Evolutionary conservation across 2,888 invertebrate genomes (phyloP), one percentile per base, ranked within the genome.

Genomic region (Melanostoma scalare): DNA sequence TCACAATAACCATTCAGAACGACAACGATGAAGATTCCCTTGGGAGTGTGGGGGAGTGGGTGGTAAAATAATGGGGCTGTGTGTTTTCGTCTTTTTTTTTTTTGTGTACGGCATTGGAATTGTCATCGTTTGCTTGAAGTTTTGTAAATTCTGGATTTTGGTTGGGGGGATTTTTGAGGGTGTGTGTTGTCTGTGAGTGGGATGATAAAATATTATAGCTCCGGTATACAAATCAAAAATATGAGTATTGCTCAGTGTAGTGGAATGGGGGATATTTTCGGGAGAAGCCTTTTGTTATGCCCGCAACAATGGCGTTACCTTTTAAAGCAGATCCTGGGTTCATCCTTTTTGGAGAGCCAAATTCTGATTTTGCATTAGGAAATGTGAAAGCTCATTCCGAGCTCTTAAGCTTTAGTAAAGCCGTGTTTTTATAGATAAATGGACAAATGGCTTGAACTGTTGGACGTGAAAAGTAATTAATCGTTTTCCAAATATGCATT

Each of bases 21-120:
- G 86, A 87, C 87, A 87, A 86, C 86, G 87, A 85, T 87, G 87
- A 89, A 85, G 85, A 87, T 89, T 87, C 88, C 87, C 76, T 82
- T 87, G 86, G 79, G 87, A 84, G 81, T 82, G 85, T 30, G 40
- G 38, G 8, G 33, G 50, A 20, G 38, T 46, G 55, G 44, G n/a
- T 48, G 68, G 69, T 20, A 42, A 52, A 9, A 50, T 42, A 55
- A 33, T 46, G 69, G 40, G 44, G 67, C 50, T 67, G 30, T 10
- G 71, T 53, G 58, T 50, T 69, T 6, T 20, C 31, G 46, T 0
- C 20, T 4, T 3, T 8, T 36, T 46, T 36, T 35, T 33, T 46
- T 6, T 42, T 9, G 3, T 8, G 42, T 6, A 63, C 6, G 78
- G 56, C 67, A 76, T 77, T 81, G 72, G 77, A 81, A 82, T 78